Evolutionary conservation across 2,797 vertebrate genomes (phyloP).

Genomic region (Alauda arvensis): DNA sequence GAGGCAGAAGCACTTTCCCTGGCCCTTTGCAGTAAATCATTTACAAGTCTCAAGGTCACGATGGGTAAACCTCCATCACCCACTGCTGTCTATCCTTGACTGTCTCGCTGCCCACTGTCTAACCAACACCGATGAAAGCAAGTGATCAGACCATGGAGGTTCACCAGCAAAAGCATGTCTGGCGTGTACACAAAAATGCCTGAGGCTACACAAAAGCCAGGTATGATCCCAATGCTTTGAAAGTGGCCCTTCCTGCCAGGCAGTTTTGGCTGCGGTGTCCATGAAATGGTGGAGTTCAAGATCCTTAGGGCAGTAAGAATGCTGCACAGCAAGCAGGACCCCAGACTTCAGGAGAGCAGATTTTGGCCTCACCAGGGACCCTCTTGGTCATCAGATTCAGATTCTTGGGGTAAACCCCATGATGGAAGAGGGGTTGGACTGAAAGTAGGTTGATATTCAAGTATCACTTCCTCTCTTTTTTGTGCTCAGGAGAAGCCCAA

Average conservation of each 20-base stretch:
- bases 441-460: not conserved
- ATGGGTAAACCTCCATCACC: not conserved
- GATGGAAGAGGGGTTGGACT: not conserved
- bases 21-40: not conserved
- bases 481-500: not conserved
- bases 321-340: not conserved
- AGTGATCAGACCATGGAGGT: not conserved
- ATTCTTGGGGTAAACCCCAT: not conserved
- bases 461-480: not conserved
- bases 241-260: not conserved
- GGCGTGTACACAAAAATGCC: no score
- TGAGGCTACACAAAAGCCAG: not conserved
- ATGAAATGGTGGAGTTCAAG: not conserved
- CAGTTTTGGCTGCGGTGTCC: not conserved
- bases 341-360: not conserved
- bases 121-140: not conserved
- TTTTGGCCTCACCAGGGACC: not conserved
- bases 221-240: not conserved
- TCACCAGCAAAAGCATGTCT: not conserved
- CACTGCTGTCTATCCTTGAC: not conserved
- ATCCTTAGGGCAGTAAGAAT: not conserved
- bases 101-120: not conserved
- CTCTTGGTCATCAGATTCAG: not conserved
- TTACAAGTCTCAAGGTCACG: constrained; percentile 20
- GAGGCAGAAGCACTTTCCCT: constrained; percentile 13